Base-by-base conservation (phyloP, 2,797 vertebrate species). In the Taenioides sp. region DNA sequence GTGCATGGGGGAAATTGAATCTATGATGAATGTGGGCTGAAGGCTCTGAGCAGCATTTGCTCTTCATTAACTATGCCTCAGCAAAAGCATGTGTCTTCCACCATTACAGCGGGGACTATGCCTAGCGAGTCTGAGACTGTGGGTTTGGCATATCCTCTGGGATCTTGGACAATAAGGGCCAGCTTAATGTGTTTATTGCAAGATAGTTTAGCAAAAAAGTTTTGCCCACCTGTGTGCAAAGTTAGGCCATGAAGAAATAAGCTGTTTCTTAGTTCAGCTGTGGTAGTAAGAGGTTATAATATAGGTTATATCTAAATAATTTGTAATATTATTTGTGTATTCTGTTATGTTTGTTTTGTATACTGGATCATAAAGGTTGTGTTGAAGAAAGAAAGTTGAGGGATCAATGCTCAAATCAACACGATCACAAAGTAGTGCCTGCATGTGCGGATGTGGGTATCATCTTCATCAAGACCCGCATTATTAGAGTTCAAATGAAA, bases 21-120 rank as follows among this genome's bases (percentile, higher is more conserved):
- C 80, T 78, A 85, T 91, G 87, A 90, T 89, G 82, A 89, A 91
- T 91, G 87, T 84, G 78, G 81, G 82, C 84, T 85, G 80, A 85
- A 84, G 74, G 83, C 85, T 86, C 31, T 47, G 75, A 76, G 87
- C 81, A 77, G 79, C 75, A 59, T 86, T 84, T 87, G 83, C 79
- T 86, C 84, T 82, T 82, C 75, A 88, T 88, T 85, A 88, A 84
- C 75, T 79, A 81, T 80, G 78, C 79, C 77, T 87, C 76, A 75
- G 82, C 69, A 78, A 83, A 74, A 75, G 65, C n/a, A 40, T 81
- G 82, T 83, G 85, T 83, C 79, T 77, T 80, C 79, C 69, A 87
- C 66, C 69, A 74, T 69, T 75, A 75, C 71, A 84, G 71, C 61
- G 57, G 65, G 78, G 73, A 83, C 78, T 25, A 74, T 73, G 71